Conservation (phyloP, 2,888 invertebrate genomes). For the Phymatocera aterrima region DNA sequence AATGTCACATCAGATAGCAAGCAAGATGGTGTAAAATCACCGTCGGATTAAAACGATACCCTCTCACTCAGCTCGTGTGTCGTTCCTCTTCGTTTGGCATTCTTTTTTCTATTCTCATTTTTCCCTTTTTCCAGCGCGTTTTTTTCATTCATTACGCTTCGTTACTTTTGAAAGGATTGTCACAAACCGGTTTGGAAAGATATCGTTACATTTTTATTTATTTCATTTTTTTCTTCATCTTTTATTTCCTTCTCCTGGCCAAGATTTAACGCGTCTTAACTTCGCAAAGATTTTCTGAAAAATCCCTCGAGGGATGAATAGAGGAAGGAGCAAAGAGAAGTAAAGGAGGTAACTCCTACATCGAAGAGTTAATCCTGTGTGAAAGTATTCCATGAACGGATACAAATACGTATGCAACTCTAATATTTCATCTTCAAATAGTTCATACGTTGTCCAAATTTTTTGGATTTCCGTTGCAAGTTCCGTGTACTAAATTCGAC, state of each 20-base stretch:
- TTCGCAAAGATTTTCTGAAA: slow-evolving; percentile 2
- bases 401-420: not conserved
- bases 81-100: not conserved
- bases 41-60: slow-evolving; percentile 42
- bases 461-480: not conserved
- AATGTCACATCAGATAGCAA: slow-evolving; percentile 65
- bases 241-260: not conserved
- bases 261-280: slow-evolving; percentile 31
- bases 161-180: slow-evolving; percentile 9
- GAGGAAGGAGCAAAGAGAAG: not conserved
- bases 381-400: not conserved
- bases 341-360: not conserved
- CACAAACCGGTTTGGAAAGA: slow-evolving; percentile 3
- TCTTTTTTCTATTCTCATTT: not conserved
- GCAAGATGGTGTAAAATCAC: slow-evolving; percentile 69
- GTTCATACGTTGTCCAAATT: not conserved
- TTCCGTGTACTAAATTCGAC: not conserved
- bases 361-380: not conserved
- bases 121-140: not conserved
- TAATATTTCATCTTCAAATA: not conserved
- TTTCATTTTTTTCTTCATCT: not conserved
- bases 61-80: slow-evolving; percentile 18
- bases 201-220: slow-evolving; percentile 5
- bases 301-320: not conserved
- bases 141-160: not conserved